Base-by-base conservation (phyloP, 2,888 invertebrate species). In the Drosophila antonietae region DNA sequence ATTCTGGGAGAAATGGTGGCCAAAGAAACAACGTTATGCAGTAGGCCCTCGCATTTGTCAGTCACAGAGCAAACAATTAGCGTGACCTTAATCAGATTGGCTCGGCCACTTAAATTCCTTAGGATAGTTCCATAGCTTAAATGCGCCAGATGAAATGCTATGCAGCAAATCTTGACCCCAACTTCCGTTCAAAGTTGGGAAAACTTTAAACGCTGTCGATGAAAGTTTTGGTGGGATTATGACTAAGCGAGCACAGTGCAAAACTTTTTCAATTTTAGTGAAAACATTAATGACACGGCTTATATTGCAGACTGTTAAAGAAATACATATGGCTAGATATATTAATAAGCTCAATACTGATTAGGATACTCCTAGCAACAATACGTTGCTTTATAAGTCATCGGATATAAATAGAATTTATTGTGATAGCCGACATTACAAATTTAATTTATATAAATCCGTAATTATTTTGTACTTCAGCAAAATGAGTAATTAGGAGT, bases 251-350 rank as follows among this genome's bases (percentile, higher is more conserved):
- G 31, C 41, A 39, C 23, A 49, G 44, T 46, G 46, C 12, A 65
- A 74, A 82, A 83, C 63, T 80, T 86, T 86, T 80, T 71, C 78
- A 80, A 82, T 79, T 86, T 85, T 78, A 80, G 77, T 80, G 74
- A 79, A 83, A 81, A 87, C 83, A 80, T 69, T 84, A 63, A 73
- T 69, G 73, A 74, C 72, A 62, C 71, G 52, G 33, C 46, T 47
- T 56, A 41, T 33, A 47, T 43, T 63, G 31, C 59, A 63, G 68
- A 56, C 56, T 9, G 15, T 20, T 67, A 59, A 43, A 61, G 20
- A 20, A 46, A 58, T 20, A 20, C 43, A 58, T 20, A 31, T 41
- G 10, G n/a, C 9, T 18, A 20, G 35, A 49, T n/a, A n/a, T n/a
- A n/a, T 46, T 31, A 43, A 56, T 0, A 14, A 12, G 14, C n/a